Base-by-base conservation (phyloP, 2,888 invertebrate species). In the Sminthurides aquaticus region DNA sequence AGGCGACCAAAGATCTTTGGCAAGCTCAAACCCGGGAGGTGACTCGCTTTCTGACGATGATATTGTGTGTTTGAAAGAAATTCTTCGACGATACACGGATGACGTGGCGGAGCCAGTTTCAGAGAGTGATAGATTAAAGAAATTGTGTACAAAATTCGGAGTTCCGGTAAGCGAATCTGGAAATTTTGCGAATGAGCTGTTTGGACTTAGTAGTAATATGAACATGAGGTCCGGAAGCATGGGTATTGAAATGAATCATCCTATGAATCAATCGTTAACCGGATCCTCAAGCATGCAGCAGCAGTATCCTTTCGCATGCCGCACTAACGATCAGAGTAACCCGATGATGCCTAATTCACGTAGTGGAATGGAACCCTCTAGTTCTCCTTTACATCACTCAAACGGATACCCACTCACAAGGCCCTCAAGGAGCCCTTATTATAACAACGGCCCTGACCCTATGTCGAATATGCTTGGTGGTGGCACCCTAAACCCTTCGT, bases 1-100 rank as follows among this genome's bases (percentile, higher is more conserved):
- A 34, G 43, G 8, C 5, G 43, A 34, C 43, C 8, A 5, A 34
- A 34, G 15, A 5, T 15, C 15, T 5, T 11, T 34, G 43, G 22
- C 57, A 18, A 56, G 24, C 26, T 20, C 26, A n/a, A 58, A 29
- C 58, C 2, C 18, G 29, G 11, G 18, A 34, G 43, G 43, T n/a
- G 43, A 64, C 29, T 57, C 58, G n/a, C 62, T 68, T 20, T 67
- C 69, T 34, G 29, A 49, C 0, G 67, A 66, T 1, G 68, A 70
- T 15, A 63, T 67, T 11, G 1, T 63, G 28, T 20, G 28, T 24
- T 60, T 69, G 55, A 63, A 69, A 26, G 56, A 64, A 27, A 29
- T 67, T 20, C 55, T 69, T 22, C 66, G 67, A 60, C 55, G 48
- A 26, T 57, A 62, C 49, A 26, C 66, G 25, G 49, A n/a, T 20